Evolutionary conservation across 2,113 vertebrate genomes (phyloP).

Genomic region (Plecturocebus donacophilus): DNA sequence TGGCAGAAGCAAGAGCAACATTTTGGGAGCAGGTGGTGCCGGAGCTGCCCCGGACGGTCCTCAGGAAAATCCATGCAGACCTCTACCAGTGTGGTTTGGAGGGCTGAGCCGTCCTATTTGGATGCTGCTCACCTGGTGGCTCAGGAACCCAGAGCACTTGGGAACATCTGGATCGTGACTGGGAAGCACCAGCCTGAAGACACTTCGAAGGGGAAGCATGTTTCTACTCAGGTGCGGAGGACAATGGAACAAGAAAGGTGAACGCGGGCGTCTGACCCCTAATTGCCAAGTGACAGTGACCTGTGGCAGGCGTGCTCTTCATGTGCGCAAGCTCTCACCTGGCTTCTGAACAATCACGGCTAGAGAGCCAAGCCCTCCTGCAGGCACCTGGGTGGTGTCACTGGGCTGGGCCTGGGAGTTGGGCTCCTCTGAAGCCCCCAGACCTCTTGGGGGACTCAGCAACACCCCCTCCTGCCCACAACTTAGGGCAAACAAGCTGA

Average conservation of each 20-base stretch:
- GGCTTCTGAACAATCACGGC: not conserved
- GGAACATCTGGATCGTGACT: not conserved
- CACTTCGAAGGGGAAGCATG: too few species aligned
- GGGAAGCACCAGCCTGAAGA: not conserved
- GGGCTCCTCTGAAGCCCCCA: not conserved
- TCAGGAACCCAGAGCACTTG: not conserved
- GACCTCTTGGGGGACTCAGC: not conserved
- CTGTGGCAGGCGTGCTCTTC: not conserved
- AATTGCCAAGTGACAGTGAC: not conserved
- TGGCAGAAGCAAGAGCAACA: not conserved
- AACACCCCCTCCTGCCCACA: not conserved
- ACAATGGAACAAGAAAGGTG: not conserved
- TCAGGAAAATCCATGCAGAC: not conserved
- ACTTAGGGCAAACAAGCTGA: not conserved
- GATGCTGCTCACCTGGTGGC: not conserved
- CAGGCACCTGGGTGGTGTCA: not conserved
- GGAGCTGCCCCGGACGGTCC: not conserved
- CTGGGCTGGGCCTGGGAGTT: not conserved
- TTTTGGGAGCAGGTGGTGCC: not conserved
- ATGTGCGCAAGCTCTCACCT: fast-evolving
- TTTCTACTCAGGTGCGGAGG: not conserved
- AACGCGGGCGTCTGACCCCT: not conserved
- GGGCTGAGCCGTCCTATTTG: fast-evolving
- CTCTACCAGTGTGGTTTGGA: not conserved
- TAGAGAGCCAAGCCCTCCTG: not conserved